These are phyloP conservation scores for Rhinichthys klamathensis DNA, from an alignment of 2,113 vertebrate genomes.

Conservation along the genomic window DNA sequence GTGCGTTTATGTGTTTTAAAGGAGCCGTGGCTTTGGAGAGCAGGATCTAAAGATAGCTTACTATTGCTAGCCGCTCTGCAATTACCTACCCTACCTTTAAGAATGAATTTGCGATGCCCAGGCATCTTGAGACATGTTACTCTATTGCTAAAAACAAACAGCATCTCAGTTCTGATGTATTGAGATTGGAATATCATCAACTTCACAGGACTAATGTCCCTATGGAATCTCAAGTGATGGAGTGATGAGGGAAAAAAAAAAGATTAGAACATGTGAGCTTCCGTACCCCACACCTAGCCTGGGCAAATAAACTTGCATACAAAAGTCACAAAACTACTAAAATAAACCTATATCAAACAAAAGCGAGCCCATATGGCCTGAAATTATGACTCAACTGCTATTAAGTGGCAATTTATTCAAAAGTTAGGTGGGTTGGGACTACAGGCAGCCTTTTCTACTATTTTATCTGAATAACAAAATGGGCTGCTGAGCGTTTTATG, in stretches of 20 bases:
- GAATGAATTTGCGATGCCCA: neutral
- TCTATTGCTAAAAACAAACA: neutral
- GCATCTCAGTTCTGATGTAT: neutral
- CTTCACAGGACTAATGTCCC: slow-evolving; percentile 30
- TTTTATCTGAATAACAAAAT: slow-evolving; percentile 49
- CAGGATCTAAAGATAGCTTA: too few species aligned
- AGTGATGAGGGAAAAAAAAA: neutral
- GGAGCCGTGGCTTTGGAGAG: too few species aligned
- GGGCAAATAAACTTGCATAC: slow-evolving; percentile 31
- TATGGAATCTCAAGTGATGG: slow-evolving; percentile 5
- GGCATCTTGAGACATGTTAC: neutral
- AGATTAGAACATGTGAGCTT: neutral
- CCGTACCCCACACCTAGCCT: slow-evolving; percentile 25
- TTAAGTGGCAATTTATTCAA: slow-evolving; percentile 47
- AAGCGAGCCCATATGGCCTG: slow-evolving; percentile 36
- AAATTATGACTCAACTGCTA: slow-evolving; percentile 40
- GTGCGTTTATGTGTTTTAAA: too few species aligned
- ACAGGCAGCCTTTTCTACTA: slow-evolving; percentile 43
- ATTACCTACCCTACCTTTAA: neutral
- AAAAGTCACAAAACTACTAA: slow-evolving; percentile 30
- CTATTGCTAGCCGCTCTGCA: too few species aligned
- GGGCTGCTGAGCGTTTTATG: slow-evolving; percentile 21
- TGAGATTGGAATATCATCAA: slow-evolving; percentile 7
- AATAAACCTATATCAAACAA: slow-evolving; percentile 33
- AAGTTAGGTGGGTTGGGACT: slow-evolving; percentile 14